Base-by-base conservation (phyloP, 1,140 invertebrate genomes). In the Heterodera schachtii region DNA sequence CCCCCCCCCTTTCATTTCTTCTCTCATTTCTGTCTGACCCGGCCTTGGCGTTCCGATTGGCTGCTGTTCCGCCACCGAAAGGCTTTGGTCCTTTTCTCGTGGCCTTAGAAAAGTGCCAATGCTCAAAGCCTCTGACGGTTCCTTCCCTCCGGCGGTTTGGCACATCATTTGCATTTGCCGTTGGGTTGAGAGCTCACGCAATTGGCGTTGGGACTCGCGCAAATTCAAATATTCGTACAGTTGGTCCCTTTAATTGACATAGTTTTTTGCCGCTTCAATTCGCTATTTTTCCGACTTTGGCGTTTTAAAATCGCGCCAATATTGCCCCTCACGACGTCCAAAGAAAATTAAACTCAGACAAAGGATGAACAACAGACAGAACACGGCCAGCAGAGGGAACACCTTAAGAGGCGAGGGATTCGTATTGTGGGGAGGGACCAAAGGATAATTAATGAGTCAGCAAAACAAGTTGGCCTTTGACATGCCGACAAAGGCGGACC, bases 281-380 rank as follows among this genome's bases (percentile, higher is more conserved):
- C 71, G 9, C 41, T 19, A 2, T 9, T 83, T 83, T n/a, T 21
- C 78, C 74, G 75, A 87, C 85, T 87, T 86, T 81, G 86, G 86
- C 16, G 86, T 87, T 79, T 87, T 87, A 57, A 88, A 87, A 41
- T 87, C 86, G 43, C 86, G 47, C 86, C 86, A 87, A 67, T 87
- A 82, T 70, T 88, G 86, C n/a, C 86, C 86, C 80, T 87, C 86
- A 41, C 86, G 60, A 11, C 86, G 66, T 7, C 86, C 86, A 52
- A 87, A 87, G 77, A 87, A 87, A n/a, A 87, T 87, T 21, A 86
- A 67, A 81, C 84, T 84, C 0, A 87, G 80, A 21, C 83, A 49
- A 5, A 87, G 80, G 49, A 87, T 73, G 44, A 87, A 73, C 21
- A 85, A 9, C 44, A 88, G 76, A 43, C 77, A 80, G 16, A 84